Evolutionary conservation across 2,113 vertebrate genomes (phyloP).

Genomic region (Oryzias javanicus): DNA sequence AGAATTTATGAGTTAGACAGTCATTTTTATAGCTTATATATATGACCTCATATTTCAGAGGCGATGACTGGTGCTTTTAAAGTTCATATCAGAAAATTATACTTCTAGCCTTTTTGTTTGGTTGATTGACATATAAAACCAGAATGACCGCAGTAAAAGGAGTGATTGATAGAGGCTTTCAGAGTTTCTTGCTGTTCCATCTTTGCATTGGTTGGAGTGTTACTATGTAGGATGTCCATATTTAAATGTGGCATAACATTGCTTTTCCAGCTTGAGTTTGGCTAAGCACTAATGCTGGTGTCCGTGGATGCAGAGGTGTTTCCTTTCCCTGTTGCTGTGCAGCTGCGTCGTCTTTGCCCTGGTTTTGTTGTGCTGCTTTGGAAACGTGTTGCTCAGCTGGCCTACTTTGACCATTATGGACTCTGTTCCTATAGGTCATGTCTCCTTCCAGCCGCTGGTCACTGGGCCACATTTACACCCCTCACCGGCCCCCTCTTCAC

Average conservation of each 20-base stretch:
- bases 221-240: constrained; percentile 40
- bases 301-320: constrained; percentile 46
- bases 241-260: constrained; percentile 36
- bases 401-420: constrained; percentile 63
- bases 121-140: too few species aligned
- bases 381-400: constrained; percentile 26
- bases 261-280: constrained; percentile 33
- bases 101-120: too few species aligned
- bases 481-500: constrained; percentile 81
- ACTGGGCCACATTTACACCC: constrained; percentile 82
- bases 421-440: constrained; percentile 77
- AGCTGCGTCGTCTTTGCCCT: constrained; percentile 27
- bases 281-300: constrained; percentile 47
- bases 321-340: constrained; percentile 43
- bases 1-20: too few species aligned
- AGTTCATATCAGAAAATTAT: too few species aligned
- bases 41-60: too few species aligned
- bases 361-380: constrained; percentile 29
- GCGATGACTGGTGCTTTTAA: too few species aligned
- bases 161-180: constrained; percentile 9
- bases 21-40: too few species aligned
- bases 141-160: background rate
- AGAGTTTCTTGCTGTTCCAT: constrained; percentile 12
- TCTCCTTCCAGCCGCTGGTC: constrained; percentile 78
- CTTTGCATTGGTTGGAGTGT: constrained; percentile 27